Conservation (phyloP, 2,113 vertebrate species). For the Pseudopodoces humilis region DNA sequence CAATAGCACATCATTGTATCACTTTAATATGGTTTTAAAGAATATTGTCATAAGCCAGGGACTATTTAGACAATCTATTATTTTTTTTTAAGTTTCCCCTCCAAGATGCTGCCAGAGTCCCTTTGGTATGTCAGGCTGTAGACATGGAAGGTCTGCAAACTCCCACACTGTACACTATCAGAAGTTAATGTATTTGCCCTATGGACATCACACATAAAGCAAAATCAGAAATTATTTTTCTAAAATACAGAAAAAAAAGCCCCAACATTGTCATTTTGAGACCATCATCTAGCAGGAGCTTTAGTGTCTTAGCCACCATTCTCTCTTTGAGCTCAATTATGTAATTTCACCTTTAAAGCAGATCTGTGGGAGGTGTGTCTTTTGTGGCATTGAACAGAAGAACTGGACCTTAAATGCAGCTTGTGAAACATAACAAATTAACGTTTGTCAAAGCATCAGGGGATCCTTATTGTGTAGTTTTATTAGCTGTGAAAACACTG, state of each 20-base stretch:
- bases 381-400: not conserved
- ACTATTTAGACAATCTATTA: not conserved
- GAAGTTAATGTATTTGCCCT: not conserved
- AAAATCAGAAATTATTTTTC: not conserved
- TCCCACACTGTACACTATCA: not conserved
- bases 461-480: not conserved
- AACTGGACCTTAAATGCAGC: not conserved
- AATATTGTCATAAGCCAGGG: not conserved
- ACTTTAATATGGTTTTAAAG: not conserved
- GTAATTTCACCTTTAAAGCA: not conserved
- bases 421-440: not conserved
- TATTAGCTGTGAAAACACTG: not conserved
- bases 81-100: not conserved
- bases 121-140: not conserved
- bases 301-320: not conserved
- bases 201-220: not conserved
- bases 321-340: not conserved
- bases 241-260: not conserved
- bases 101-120: not conserved
- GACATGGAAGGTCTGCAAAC: accelerated
- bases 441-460: not conserved
- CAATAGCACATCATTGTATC: not conserved
- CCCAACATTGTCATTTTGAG: not conserved
- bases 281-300: not conserved
- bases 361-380: not conserved